Evolutionary conservation across 2,797 vertebrate genomes (phyloP).

Genomic region (Chrysocyon brachyurus): DNA sequence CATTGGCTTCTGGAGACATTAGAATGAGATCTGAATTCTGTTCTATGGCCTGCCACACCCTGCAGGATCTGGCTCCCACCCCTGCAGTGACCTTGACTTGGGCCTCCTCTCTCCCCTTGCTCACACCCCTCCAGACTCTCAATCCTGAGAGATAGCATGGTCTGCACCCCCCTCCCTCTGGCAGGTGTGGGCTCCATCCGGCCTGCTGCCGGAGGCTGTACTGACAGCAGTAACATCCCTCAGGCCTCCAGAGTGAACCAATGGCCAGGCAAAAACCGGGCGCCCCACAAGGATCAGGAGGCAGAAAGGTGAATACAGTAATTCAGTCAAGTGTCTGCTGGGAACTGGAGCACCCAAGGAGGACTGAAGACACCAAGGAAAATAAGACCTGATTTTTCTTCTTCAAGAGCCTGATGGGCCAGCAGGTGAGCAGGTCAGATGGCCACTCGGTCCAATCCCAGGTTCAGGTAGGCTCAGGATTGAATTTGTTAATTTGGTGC

Average conservation of each 20-base stretch:
- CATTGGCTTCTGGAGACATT: neutral
- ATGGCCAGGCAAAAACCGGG: too few relatives aligned
- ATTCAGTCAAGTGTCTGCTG: neutral
- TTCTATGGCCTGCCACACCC: too few relatives aligned
- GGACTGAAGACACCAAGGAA: neutral
- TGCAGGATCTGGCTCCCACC: neutral
- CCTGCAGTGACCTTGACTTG: neutral
- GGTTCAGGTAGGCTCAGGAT: too few relatives aligned
- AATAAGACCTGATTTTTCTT: neutral
- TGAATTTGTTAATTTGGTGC: fast-evolving
- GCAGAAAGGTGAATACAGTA: neutral
- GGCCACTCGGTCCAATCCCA: neutral
- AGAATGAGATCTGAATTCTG: neutral
- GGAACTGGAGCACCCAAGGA: neutral
- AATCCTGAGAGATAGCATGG: neutral
- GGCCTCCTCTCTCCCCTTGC: neutral
- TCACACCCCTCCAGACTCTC: neutral
- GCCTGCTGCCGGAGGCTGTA: neutral
- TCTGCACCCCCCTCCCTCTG: neutral
- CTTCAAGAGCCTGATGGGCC: neutral
- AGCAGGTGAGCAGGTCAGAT: neutral
- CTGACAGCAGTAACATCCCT: neutral
- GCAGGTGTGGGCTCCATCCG: fast-evolving
- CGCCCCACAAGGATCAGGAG: neutral
- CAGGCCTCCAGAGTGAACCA: neutral